Evolutionary conservation across 2,797 vertebrate species (phyloP), one percentile per base, ranked within the genome.

Genomic region (Muscicapa striata): DNA sequence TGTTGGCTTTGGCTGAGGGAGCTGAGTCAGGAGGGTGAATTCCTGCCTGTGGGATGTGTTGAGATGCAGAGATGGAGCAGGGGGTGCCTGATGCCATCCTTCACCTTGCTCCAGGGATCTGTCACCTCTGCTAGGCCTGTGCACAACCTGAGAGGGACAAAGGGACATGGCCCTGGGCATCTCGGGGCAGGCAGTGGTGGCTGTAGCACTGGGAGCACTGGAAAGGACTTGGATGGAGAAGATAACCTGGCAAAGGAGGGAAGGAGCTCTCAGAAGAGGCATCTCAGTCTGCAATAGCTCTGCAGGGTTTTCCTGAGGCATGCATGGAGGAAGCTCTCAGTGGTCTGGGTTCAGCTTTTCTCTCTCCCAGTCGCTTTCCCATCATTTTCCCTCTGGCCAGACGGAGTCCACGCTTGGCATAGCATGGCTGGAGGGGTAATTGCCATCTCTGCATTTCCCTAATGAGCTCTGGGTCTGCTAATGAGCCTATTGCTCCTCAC

Each of bases 381-480:
- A 3, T 63, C 10, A 10, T 15, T 36, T 72, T 11, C 46, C 34
- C 19, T 32, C n/a, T 0, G 3, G 43, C 8, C 30, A 67, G 57
- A n/a, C 32, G 0, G 0, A 4, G 16, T 55, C 74, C 30, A 21
- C 0, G 9, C 62, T 72, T 54, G 38, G 61, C 48, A 48, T 46
- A 41, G 78, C 36, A 14, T 59, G 89, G 79, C 29, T 68, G n/a
- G 79, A 80, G 77, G 52, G 34, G 67, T 88, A 72, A 89, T 70
- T 64, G 74, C 75, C 63, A n/a, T 29, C 49, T 81, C 82, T 85
- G 49, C 70, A 24, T 63, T 73, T 85, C 76, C 55, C 62, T 95
- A 87, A 83, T 21, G 88, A 95, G 80, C 73, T 79, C 69, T 41
- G 63, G 38, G 11, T 52, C 62, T 81, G 75, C 78, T 96, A 95